These are phyloP conservation scores for Rhynchotus rufescens DNA, from an alignment of 2,797 vertebrate species.

Conservation along the genomic window DNA sequence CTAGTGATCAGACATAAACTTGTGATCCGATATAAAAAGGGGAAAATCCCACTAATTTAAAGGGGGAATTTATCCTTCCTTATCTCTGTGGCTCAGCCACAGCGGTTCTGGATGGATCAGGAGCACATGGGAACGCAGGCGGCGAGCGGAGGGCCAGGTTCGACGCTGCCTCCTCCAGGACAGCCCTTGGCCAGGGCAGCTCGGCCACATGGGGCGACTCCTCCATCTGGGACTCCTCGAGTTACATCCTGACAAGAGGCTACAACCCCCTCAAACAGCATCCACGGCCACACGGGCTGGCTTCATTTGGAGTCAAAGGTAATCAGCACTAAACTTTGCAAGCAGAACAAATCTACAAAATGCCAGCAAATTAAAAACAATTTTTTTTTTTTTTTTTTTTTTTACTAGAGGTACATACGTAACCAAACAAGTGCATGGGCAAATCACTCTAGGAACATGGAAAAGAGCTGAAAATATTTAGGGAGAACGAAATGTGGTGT, in stretches of 20 bases:
- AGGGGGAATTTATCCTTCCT: neutral
- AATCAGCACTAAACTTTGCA: slow-evolving; percentile 1
- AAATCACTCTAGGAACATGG: too few relatives aligned
- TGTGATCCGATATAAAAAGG: neutral
- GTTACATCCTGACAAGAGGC: neutral
- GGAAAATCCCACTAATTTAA: neutral
- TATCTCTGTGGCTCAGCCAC: neutral
- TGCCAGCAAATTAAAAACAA: neutral
- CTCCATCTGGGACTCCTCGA: slow-evolving; percentile 19
- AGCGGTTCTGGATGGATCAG: neutral
- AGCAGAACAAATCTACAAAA: slow-evolving; percentile 36
- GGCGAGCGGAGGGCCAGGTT: neutral
- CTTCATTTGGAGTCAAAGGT: slow-evolving; percentile 7
- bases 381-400: neutral
- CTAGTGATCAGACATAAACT: neutral
- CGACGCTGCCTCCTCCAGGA: neutral
- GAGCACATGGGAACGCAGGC: neutral
- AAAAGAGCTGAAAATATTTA: too few relatives aligned
- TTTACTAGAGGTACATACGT: neutral
- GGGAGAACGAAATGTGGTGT: too few relatives aligned
- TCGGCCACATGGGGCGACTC: neutral
- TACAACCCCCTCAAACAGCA: neutral
- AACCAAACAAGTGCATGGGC: too few relatives aligned
- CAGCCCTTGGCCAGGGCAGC: neutral
- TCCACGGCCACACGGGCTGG: neutral